Percentiles rank a stretch among this genome's conserved stretches.
Evolutionary conservation across 2,888 invertebrate species (phyloP).

Genomic region (Diloba caeruleocephala): DNA sequence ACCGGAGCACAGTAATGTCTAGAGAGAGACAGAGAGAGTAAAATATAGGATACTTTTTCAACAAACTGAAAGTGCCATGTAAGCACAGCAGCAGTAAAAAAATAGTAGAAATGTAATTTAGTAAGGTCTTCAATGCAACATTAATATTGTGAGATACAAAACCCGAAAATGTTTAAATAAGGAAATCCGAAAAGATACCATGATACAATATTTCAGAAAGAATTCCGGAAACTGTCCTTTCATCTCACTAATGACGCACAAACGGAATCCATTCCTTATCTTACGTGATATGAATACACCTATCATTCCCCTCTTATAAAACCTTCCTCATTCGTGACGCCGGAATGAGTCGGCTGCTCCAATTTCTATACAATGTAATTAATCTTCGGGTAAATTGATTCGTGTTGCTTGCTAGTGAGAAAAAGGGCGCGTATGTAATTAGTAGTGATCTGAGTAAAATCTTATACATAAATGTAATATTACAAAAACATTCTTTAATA

Average conservation of each 20-base stretch:
- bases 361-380: slow-evolving; percentile 53
- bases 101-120: no score
- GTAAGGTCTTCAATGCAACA: no score
- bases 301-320: slow-evolving; percentile 48
- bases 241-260: slow-evolving; percentile 60
- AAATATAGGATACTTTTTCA: no score
- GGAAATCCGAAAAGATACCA: slow-evolving; percentile 5
- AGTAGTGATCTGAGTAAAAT: slow-evolving; percentile 22
- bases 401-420: slow-evolving; percentile 27
- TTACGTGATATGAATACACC: slow-evolving; percentile 45
- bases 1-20: no score
- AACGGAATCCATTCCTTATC: slow-evolving; percentile 50
- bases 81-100: no score
- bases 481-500: no score
- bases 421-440: slow-evolving; percentile 40
- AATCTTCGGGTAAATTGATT: slow-evolving; percentile 55
- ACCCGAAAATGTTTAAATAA: no score
- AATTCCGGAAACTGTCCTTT: slow-evolving; percentile 48
- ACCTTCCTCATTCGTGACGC: slow-evolving; percentile 35
- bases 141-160: no score
- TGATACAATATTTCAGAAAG: slow-evolving; percentile 25
- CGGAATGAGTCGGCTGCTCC: slow-evolving; percentile 35
- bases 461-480: slow-evolving; percentile 15
- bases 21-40: no score
- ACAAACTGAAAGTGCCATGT: no score